phyloP scores from a whole-genome alignment of 2,113 vertebrate species.

The Gulo gulo region DNA sequence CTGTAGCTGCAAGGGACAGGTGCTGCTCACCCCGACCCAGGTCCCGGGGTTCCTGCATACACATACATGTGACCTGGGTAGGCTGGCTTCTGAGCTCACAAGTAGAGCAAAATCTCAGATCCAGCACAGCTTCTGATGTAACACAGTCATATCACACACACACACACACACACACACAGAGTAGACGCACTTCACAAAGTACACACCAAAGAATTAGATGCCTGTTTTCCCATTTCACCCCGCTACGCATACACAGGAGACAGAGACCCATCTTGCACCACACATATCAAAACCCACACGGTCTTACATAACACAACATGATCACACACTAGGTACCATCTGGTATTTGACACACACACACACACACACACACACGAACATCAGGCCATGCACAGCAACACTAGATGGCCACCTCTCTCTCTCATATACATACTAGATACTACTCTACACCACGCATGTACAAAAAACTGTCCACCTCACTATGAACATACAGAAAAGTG shows the following conservation, averaged over 20 bases:
- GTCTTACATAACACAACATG: too few species aligned
- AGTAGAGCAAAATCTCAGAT: not conserved
- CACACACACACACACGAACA: too few species aligned
- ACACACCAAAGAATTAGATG: not conserved
- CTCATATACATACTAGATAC: not conserved
- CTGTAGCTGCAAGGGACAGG: not conserved
- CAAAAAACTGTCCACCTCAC: not conserved
- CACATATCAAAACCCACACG: not conserved
- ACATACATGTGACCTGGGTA: fast-evolving
- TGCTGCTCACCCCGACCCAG: not conserved
- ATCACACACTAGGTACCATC: not conserved
- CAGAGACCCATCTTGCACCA: not conserved
- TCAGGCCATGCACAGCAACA: not conserved
- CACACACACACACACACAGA: too few species aligned
- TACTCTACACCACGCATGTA: not conserved
- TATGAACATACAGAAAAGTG: not conserved
- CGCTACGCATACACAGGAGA: not conserved
- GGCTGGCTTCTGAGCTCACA: not conserved
- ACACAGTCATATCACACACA: not conserved
- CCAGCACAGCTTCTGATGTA: not conserved
- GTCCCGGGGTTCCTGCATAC: fast-evolving
- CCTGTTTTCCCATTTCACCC: not conserved
- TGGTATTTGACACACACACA: not conserved
- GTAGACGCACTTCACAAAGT: too few species aligned
- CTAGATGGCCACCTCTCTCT: not conserved